A percentile compares a stretch with the other conserved stretches of the same genome.
Evolutionary conservation across 2,797 vertebrate species (phyloP).

Genomic region (Zalophus californianus): DNA sequence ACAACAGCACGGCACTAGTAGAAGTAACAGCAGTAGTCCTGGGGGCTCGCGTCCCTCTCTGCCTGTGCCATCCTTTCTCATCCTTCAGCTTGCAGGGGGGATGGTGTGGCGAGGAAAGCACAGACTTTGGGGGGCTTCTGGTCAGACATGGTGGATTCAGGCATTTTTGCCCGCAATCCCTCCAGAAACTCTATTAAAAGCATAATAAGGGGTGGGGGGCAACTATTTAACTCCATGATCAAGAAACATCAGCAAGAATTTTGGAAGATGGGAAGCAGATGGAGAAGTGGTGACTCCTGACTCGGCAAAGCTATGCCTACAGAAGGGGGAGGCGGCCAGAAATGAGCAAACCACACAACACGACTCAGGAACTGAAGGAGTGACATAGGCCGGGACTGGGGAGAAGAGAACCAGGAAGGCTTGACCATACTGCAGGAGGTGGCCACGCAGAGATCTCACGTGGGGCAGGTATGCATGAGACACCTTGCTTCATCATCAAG

Average conservation of each 20-base stretch:
- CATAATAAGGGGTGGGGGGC: not conserved
- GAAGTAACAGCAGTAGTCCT: rapidly evolving
- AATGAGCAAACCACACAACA: rapidly evolving
- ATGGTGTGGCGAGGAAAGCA: rapidly evolving
- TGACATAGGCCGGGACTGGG: rapidly evolving
- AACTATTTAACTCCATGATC: not conserved
- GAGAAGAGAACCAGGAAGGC: not conserved
- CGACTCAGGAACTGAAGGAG: too few species aligned
- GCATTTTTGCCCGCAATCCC: not conserved
- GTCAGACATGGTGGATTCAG: not conserved
- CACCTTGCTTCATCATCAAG: rapidly evolving
- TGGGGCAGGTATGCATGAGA: rapidly evolving
- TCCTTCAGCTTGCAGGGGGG: not conserved
- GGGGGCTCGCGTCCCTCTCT: rapidly evolving
- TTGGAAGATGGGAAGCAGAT: not conserved
- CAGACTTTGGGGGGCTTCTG: not conserved
- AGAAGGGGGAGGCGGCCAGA: not conserved
- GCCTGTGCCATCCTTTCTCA: rapidly evolving
- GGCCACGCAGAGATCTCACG: rapidly evolving
- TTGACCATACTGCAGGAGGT: rapidly evolving
- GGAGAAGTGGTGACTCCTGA: not conserved
- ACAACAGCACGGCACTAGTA: rapidly evolving
- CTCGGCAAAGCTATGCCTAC: not conserved
- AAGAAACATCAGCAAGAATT: not conserved
- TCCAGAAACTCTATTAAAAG: not conserved